phyloP scores from a whole-genome alignment of 2,113 vertebrate genomes.

The Alouatta palliata region DNA sequence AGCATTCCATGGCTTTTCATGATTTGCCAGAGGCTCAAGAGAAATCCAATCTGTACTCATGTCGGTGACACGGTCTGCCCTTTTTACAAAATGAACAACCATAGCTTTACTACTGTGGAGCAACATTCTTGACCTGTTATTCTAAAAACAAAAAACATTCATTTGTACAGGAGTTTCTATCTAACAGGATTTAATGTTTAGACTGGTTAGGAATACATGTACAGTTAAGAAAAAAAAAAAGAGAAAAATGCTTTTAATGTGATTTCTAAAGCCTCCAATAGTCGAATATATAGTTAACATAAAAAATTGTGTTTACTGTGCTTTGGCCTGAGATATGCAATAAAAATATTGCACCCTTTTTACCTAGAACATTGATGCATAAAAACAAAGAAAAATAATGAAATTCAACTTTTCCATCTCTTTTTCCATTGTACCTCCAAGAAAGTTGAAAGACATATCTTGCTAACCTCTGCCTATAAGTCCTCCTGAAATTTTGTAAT shows the following conservation, averaged over 20 bases:
- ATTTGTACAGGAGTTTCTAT: not conserved
- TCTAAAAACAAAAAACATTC: constrained; percentile 58
- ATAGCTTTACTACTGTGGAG: not conserved
- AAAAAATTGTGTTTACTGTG: not conserved
- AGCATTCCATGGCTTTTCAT: constrained; percentile 44
- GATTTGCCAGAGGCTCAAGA: constrained; percentile 38
- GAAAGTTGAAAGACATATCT: not conserved
- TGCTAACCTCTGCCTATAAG: not conserved
- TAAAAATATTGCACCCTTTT: not conserved
- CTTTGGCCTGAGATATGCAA: not conserved
- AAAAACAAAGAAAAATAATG: not conserved
- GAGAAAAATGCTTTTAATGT: not conserved
- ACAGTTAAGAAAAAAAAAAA: not conserved
- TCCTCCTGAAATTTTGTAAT: not conserved
- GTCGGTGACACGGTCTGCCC: not conserved
- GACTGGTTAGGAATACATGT: not conserved
- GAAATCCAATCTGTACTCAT: not conserved
- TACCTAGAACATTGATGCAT: not conserved
- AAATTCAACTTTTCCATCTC: not conserved
- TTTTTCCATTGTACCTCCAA: not conserved
- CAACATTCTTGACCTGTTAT: constrained; percentile 48
- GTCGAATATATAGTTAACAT: not conserved
- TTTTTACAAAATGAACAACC: constrained; percentile 36
- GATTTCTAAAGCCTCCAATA: not conserved
- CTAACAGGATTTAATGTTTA: not conserved